Evolutionary conservation across 2,797 vertebrate species (phyloP).

Genomic region (Odontamblyopus rebecca): DNA sequence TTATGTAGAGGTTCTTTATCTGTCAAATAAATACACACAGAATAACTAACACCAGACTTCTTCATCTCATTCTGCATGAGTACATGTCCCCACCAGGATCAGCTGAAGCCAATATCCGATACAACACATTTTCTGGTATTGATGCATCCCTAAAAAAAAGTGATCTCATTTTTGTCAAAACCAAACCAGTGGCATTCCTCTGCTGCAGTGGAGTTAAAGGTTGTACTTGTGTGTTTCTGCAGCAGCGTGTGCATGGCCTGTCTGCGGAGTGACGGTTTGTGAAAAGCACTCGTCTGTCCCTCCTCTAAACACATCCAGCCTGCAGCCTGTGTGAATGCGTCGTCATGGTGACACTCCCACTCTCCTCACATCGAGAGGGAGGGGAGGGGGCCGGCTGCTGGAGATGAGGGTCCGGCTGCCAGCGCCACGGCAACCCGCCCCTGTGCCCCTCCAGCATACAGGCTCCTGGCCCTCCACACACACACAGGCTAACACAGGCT

Average conservation of each 20-base stretch:
- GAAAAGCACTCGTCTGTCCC: not conserved
- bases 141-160: no score
- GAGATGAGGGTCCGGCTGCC: conserved; percentile 24
- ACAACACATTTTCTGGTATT: no score
- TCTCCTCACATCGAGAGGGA: conserved; percentile 33
- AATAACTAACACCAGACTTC: no score
- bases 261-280: not conserved
- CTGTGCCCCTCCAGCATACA: conserved; percentile 12
- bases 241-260: not conserved
- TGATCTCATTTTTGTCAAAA: no score
- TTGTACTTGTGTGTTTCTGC: no score
- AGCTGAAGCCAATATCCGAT: no score
- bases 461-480: conserved; percentile 14
- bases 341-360: conserved; percentile 55
- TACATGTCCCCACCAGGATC: no score
- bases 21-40: no score
- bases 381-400: conserved; percentile 4
- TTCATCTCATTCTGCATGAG: no score
- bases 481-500: not conserved
- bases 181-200: no score
- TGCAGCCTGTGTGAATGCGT: conserved; percentile 44
- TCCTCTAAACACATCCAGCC: conserved; percentile 15
- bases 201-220: no score
- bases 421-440: conserved; percentile 38
- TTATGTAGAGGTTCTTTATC: no score